Evolutionary conservation across 2,113 vertebrate species (phyloP).

Genomic region (Thymallus thymallus): DNA sequence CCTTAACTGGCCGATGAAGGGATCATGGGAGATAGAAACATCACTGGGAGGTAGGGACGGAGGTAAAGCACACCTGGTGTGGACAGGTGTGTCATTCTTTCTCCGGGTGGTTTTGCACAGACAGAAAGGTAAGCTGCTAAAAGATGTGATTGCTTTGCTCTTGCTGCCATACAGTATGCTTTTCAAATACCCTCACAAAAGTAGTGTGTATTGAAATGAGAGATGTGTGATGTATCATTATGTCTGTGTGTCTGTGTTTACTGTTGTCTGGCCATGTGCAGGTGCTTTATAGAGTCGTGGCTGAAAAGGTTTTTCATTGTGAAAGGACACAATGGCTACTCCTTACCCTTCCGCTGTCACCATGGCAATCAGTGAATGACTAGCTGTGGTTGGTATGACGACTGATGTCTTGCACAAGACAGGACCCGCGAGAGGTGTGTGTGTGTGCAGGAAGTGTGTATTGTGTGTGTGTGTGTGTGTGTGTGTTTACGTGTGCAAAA

Average conservation of each 20-base stretch:
- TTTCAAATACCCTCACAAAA: neutral
- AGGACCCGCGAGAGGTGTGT: no score
- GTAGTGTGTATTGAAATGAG: no score
- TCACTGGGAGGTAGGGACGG: neutral
- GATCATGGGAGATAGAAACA: constrained; percentile 22
- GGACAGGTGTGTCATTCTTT: constrained; percentile 40
- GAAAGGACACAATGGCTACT: constrained; percentile 36
- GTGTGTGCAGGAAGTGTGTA: no score
- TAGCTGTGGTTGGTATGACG: constrained; percentile 28
- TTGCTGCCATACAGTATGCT: neutral
- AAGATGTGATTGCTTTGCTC: neutral
- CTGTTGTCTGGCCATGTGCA: constrained; percentile 13
- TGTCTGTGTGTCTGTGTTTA: constrained; percentile 11
- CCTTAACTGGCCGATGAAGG: constrained; percentile 41
- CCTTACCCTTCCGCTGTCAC: constrained; percentile 48
- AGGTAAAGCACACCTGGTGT: constrained; percentile 9
- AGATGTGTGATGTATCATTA: no score
- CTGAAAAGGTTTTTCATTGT: constrained; percentile 38
- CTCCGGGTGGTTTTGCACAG: constrained; percentile 29
- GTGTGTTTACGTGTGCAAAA: no score
- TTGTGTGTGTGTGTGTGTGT: no score
- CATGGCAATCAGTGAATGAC: constrained; percentile 50
- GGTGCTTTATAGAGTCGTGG: neutral
- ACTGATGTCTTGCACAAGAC: constrained; percentile 1
- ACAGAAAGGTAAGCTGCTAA: neutral